Percentiles rank a stretch among this genome's conserved stretches.
phyloP scores from a whole-genome alignment of 2,113 vertebrate genomes.

The Oncorhynchus kisutch region DNA sequence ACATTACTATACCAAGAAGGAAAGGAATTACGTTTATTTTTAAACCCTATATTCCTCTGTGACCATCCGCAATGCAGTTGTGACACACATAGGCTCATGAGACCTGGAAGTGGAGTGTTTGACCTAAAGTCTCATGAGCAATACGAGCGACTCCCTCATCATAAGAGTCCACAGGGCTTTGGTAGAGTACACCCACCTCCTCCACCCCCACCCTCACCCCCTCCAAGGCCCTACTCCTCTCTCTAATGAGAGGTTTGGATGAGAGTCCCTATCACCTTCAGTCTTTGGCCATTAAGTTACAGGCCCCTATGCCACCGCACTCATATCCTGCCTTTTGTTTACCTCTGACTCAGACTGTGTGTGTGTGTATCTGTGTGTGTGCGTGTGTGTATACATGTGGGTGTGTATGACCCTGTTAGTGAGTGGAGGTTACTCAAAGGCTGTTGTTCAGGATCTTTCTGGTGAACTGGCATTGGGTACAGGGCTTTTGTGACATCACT shows the following conservation, averaged over 20 bases:
- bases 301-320: neutral
- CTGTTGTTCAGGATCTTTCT: neutral
- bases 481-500: conserved; percentile 39
- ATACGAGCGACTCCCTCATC: neutral
- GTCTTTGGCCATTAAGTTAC: conserved; percentile 13
- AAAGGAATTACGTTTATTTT: neutral
- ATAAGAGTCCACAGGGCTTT: conserved; percentile 26
- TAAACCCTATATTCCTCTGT: neutral
- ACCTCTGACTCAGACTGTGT: conserved; percentile 23
- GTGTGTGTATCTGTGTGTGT: conserved; percentile 6
- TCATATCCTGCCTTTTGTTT: conserved; percentile 39
- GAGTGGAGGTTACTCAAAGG: conserved; percentile 1
- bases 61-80: conserved; percentile 32
- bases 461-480: conserved; percentile 17
- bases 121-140: conserved; percentile 48
- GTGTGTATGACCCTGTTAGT: neutral
- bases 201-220: conserved; percentile 4
- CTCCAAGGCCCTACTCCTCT: conserved; percentile 23
- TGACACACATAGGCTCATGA: conserved; percentile 37
- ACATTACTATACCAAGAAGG: neutral
- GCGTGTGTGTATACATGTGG: conserved; percentile 3
- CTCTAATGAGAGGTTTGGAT: conserved; percentile 25
- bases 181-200: conserved; percentile 31
- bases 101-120: conserved; percentile 35
- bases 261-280: conserved; percentile 57